phyloP scores from a whole-genome alignment of 1,140 invertebrate species.

The Venustaconcha ellipsiformis region DNA sequence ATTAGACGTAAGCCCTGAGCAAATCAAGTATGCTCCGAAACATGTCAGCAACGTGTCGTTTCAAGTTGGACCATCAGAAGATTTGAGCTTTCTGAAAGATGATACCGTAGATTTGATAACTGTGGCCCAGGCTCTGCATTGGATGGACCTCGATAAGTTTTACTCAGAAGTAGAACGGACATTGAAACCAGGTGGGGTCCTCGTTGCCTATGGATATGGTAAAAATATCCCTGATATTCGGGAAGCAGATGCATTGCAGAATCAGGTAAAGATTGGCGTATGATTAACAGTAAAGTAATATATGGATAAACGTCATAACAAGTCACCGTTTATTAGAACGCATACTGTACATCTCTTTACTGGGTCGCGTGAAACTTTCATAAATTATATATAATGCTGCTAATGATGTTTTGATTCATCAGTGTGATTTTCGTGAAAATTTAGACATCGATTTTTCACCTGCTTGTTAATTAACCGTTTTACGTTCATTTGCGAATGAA shows the following conservation, averaged over 20 bases:
- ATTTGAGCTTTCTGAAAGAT: conserved; percentile 51
- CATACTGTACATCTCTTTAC: no score
- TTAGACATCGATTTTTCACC: no score
- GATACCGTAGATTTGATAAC: conserved; percentile 68
- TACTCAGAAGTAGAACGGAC: conserved; percentile 67
- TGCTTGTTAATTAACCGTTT: no score
- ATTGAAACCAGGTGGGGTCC: conserved; percentile 64
- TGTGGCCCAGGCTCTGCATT: conserved; percentile 67
- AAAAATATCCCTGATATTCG: conserved; percentile 17
- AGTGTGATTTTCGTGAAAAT: background rate
- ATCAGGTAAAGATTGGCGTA: conserved; percentile 4
- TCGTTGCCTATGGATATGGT: conserved; percentile 64
- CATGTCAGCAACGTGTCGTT: conserved; percentile 23
- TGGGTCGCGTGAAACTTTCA: no score
- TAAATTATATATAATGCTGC: background rate
- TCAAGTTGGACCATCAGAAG: conserved; percentile 63
- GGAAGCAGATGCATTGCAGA: conserved; percentile 11
- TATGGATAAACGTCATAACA: no score
- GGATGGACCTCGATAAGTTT: conserved; percentile 70
- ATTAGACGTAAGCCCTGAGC: conserved; percentile 31
- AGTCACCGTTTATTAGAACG: background rate
- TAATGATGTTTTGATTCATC: no score
- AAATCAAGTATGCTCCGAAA: conserved; percentile 11
- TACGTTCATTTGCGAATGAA: no score
- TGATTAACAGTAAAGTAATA: no score